Evolutionary conservation across 2,113 vertebrate genomes (phyloP).

Genomic region (Promerops cafer): DNA sequence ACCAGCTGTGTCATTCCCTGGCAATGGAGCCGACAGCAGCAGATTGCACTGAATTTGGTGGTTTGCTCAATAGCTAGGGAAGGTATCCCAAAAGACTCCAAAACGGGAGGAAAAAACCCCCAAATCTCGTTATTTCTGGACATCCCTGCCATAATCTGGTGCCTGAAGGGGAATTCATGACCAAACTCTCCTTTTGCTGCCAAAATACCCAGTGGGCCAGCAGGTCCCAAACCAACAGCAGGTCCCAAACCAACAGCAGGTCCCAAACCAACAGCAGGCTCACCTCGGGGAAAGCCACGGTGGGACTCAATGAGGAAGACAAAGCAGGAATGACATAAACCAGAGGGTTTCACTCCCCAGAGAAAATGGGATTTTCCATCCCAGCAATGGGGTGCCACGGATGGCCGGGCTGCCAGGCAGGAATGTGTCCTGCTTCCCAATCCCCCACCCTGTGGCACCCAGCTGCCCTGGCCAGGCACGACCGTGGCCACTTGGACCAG

Average conservation of each 20-base stretch:
- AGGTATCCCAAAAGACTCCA: neutral
- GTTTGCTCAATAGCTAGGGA: neutral
- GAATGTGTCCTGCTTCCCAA: neutral
- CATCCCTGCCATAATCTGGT: rapidly evolving
- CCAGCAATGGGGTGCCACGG: rapidly evolving
- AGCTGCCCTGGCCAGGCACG: neutral
- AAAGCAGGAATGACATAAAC: neutral
- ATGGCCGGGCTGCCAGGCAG: neutral
- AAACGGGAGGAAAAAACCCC: rapidly evolving
- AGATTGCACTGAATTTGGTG: rapidly evolving
- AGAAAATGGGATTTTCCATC: neutral
- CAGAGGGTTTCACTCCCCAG: neutral
- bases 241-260: no score
- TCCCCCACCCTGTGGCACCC: neutral
- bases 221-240: no score
- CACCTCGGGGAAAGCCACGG: rapidly evolving
- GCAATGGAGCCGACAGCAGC: neutral
- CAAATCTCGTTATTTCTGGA: rapidly evolving
- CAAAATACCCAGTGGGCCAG: rapidly evolving
- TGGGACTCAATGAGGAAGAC: neutral
- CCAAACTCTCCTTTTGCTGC: neutral
- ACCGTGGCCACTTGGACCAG: rapidly evolving
- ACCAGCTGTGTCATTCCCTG: rapidly evolving
- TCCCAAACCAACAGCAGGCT: no score
- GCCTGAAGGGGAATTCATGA: rapidly evolving